phyloP scores from a whole-genome alignment of 2,888 invertebrate genomes.

The Yponomeuta cagnagella region DNA sequence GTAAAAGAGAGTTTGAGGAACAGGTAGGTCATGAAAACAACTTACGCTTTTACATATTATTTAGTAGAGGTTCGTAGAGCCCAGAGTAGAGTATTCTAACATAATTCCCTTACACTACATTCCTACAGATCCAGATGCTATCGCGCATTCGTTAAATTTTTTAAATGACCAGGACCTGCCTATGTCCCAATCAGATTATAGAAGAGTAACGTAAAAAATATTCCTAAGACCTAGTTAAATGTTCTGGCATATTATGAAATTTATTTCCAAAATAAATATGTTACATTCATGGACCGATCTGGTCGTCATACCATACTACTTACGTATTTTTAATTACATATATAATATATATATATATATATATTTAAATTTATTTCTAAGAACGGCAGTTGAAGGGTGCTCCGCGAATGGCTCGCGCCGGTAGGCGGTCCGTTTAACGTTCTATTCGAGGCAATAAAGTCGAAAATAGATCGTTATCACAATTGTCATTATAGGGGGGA shows the following conservation, averaged over 20 bases:
- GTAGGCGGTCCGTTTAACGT: constrained; percentile 9
- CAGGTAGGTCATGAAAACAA: too few species aligned
- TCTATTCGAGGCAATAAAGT: constrained; percentile 15
- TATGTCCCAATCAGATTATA: not conserved
- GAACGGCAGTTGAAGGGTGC: not conserved
- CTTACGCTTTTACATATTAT: too few species aligned
- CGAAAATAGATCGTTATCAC: constrained; percentile 15
- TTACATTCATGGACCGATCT: too few species aligned
- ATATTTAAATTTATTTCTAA: not conserved
- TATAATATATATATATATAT: not conserved
- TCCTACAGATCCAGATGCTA: too few species aligned
- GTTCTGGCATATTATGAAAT: too few species aligned
- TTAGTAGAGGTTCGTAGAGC: too few species aligned
- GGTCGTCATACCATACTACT: too few species aligned
- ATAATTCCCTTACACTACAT: too few species aligned
- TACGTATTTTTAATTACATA: not conserved
- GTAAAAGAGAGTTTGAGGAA: not conserved
- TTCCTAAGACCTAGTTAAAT: too few species aligned
- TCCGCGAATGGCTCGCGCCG: constrained; percentile 2
- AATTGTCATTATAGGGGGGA: constrained; percentile 11
- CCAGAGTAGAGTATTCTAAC: too few species aligned
- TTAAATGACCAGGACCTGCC: not conserved
- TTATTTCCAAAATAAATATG: too few species aligned
- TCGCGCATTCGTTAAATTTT: too few species aligned
- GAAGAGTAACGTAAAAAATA: not conserved